Base-by-base conservation (phyloP, 2,888 invertebrate genomes). In the Volucella inanis region DNA sequence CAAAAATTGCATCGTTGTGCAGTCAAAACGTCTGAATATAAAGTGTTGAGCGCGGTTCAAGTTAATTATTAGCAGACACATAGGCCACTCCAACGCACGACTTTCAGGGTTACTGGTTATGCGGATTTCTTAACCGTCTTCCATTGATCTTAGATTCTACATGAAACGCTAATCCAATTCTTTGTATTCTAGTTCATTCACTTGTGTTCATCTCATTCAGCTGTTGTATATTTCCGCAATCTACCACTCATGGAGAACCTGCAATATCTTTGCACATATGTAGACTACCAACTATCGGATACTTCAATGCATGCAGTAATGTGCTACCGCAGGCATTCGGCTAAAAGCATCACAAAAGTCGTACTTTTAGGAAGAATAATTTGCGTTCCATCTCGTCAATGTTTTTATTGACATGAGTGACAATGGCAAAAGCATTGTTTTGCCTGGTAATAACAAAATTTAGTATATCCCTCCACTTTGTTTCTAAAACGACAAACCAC, bases 381-480 rank as follows among this genome's bases (percentile, higher is more conserved):
- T 70, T 70, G 57, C n/a, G 14, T 45, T 55, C 11, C 43, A 41
- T 39, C 38, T 10, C 15, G 10, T 41, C n/a, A 8, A 55, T 15
- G 43, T 39, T 52, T 9, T 3, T n/a, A 39, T 11, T 39, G 22
- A 59, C 18, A 18, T 57, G 57, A 41, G 54, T 2, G 74, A 74
- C 61, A 49, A 64, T 4, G 72, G 68, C 61, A 55, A 74, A 80
- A 54, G 54, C 47, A 22, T 62, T 59, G 54, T 41, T 43, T 62
- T 59, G 12, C 22, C 8, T 77, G 18, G 22, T 11, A 72, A 49
- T 68, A 61, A 55, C 15, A 15, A 45, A 65, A 50, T 54, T 71
- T 59, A 55, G 39, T 65, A 45, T 47, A 8, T 14, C 47, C 49
- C 43, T 77, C 39, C 47, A 59, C 11, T 39, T 61, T 8, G 14